phyloP scores from a whole-genome alignment of 2,113 vertebrate species.

The Tricholaema leucomelas region DNA sequence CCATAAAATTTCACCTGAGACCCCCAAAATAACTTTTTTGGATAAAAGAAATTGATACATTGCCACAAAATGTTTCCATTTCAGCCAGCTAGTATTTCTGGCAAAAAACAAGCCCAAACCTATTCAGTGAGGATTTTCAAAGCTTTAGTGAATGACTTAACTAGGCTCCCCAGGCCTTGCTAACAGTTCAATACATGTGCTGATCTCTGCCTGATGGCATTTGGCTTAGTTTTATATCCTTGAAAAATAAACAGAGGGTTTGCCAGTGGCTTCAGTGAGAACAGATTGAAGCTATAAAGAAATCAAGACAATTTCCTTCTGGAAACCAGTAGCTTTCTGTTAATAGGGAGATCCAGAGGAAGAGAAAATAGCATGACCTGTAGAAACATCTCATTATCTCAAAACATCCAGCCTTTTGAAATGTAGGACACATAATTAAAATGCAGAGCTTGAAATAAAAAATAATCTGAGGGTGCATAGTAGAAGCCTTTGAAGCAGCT shows the following conservation, averaged over 20 bases:
- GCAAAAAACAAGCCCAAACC: neutral
- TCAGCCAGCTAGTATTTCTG: neutral
- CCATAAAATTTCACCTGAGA: neutral
- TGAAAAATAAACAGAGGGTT: conserved; percentile 43
- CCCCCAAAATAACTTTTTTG: neutral
- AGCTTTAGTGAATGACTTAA: conserved; percentile 6
- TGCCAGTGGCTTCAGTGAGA: conserved; percentile 31
- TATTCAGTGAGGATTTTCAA: conserved; percentile 23
- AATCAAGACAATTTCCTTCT: conserved; percentile 42
- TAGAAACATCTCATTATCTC: conserved; percentile 23
- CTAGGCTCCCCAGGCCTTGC: neutral
- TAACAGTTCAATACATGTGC: neutral
- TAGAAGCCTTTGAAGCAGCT: neutral
- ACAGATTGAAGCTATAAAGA: conserved; percentile 35
- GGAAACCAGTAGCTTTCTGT: conserved; percentile 20
- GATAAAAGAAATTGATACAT: neutral
- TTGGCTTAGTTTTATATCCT: conserved; percentile 16
- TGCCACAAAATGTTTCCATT: neutral
- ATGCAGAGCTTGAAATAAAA: neutral
- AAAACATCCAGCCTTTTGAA: conserved; percentile 8
- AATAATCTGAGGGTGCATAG: neutral
- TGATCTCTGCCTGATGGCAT: conserved; percentile 43
- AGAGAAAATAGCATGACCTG: neutral
- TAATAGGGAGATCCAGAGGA: conserved; percentile 20
- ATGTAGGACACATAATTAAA: neutral